A percentile compares a stretch with the other conserved stretches of the same genome.
These are phyloP conservation scores for Andrena cerasifolii DNA, from an alignment of 1,140 invertebrate species.

Conservation along the genomic window DNA sequence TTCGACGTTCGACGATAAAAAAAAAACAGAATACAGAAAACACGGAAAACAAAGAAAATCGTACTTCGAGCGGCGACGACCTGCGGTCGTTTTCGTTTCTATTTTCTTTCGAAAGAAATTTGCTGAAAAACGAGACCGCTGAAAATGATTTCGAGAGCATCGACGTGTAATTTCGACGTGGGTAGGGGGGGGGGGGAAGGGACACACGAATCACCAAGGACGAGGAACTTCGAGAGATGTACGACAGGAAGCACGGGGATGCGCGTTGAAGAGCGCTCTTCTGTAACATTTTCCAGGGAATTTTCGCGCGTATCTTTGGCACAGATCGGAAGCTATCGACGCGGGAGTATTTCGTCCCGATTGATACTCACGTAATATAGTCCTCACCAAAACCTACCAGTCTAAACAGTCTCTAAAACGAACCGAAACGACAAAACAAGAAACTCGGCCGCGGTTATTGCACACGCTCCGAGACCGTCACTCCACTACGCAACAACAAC, in stretches of 20 bases:
- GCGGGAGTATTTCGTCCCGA: slow-evolving; percentile 48
- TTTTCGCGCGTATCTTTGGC: slow-evolving; percentile 67
- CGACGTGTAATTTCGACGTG: not conserved
- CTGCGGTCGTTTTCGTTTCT: too few relatives aligned
- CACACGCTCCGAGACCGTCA: too few relatives aligned
- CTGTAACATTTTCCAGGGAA: not conserved
- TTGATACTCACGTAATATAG: not conserved
- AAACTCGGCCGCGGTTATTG: not conserved
- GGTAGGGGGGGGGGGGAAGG: too few relatives aligned
- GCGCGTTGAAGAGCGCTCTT: not conserved
- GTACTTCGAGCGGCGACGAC: too few relatives aligned
- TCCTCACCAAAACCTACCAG: not conserved
- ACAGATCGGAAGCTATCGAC: slow-evolving; percentile 73
- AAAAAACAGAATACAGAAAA: not conserved
- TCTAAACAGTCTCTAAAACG: slow-evolving; percentile 11
- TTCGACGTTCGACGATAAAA: not conserved
- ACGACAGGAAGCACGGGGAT: slow-evolving; percentile 44
- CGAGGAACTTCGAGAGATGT: slow-evolving; percentile 1
- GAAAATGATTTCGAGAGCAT: too few relatives aligned
- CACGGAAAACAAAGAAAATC: too few relatives aligned
- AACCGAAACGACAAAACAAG: not conserved
- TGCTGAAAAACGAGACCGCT: too few relatives aligned
- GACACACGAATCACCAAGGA: not conserved
- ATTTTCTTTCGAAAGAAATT: too few relatives aligned
- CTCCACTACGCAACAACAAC: not conserved